phyloP scores from a whole-genome alignment of 2,113 vertebrate species.

The Eulacestoma nigropectus region DNA sequence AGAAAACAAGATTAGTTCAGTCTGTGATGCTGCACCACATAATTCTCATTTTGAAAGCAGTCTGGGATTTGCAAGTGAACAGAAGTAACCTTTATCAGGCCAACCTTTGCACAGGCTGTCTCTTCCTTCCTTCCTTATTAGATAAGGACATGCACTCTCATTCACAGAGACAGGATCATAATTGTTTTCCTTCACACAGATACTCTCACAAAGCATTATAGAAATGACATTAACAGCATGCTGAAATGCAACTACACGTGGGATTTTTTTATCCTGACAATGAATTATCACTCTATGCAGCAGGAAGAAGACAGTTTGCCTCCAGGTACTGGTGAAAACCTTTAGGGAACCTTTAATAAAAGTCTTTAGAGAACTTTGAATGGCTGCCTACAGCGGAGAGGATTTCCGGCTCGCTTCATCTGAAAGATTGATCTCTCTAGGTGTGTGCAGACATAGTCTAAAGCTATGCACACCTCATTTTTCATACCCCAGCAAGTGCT shows the following conservation, averaged over 20 bases:
- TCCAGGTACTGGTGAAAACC: constrained; percentile 9
- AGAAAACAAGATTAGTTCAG: background rate
- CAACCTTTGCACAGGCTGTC: constrained; percentile 4
- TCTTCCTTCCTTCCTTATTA: constrained; percentile 45
- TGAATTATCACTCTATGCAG: constrained; percentile 24
- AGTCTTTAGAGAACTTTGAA: constrained; percentile 25
- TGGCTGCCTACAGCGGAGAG: constrained; percentile 16
- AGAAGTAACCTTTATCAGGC: constrained; percentile 42
- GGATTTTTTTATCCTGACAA: constrained; percentile 18
- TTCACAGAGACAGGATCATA: background rate
- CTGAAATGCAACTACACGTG: constrained; percentile 37
- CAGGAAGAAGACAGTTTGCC: constrained; percentile 32
- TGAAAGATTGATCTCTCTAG: constrained; percentile 38
- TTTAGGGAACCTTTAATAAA: constrained; percentile 40
- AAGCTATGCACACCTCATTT: constrained; percentile 6
- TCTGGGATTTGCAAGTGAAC: background rate
- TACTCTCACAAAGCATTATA: constrained; percentile 19
- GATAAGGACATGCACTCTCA: constrained; percentile 26
- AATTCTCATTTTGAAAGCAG: background rate
- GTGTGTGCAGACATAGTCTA: background rate
- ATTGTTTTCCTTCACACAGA: constrained; percentile 37
- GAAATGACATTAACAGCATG: constrained; percentile 2
- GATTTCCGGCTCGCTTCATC: background rate
- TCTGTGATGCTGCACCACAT: background rate
- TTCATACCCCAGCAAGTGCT: background rate